Evolutionary conservation across 2,888 invertebrate genomes (phyloP).

Genomic region (Dicranocentrus wangi): DNA sequence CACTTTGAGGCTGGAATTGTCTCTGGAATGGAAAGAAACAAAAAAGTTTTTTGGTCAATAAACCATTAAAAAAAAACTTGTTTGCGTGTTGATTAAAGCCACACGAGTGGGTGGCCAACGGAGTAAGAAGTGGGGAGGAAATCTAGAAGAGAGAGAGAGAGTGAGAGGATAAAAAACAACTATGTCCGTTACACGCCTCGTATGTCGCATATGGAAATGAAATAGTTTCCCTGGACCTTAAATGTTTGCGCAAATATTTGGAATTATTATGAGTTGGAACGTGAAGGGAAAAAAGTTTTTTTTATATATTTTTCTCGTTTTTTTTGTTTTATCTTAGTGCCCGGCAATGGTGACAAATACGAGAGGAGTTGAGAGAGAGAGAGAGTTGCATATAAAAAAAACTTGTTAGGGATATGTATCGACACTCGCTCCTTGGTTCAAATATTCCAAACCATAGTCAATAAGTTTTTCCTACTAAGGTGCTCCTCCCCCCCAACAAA

Average conservation of each 20-base stretch:
- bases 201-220: constrained; percentile 31
- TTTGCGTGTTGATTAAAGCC: background rate
- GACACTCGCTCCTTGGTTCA: too few species aligned
- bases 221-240: constrained; percentile 41
- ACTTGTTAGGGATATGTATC: too few species aligned
- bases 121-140: background rate
- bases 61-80: background rate
- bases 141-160: background rate
- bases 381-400: too few species aligned
- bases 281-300: background rate
- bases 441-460: too few species aligned
- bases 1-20: too few species aligned
- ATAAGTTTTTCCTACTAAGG: too few species aligned
- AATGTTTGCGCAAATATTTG: constrained; percentile 58
- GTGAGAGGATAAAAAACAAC: background rate
- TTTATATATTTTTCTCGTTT: background rate
- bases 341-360: too few species aligned
- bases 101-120: background rate
- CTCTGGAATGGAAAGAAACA: too few species aligned
- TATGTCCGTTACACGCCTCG: constrained; percentile 30
- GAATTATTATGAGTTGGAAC: constrained; percentile 52
- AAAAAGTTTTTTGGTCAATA: constrained; percentile 15
- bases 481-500: too few species aligned
- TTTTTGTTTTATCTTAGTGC: background rate
- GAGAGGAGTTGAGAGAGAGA: too few species aligned